Evolutionary conservation across 1,140 invertebrate species (phyloP), one percentile per base, ranked within the genome.

Genomic region (Mercenaria mercenaria): DNA sequence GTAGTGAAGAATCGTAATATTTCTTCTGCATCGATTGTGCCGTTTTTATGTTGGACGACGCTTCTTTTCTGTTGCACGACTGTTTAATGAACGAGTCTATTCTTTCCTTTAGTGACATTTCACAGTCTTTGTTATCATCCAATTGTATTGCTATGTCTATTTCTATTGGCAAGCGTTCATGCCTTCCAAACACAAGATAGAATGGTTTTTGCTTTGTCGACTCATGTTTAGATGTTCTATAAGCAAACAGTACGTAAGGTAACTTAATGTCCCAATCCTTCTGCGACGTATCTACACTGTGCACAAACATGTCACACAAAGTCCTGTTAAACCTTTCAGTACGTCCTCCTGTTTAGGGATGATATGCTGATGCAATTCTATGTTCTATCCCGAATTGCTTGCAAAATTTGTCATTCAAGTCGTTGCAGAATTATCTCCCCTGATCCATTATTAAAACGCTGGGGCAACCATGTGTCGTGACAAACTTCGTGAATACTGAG

Each of bases 271-370:
- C 90, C 90, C 90, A 79, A 23, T 86, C 83, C 20, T 72, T 41
- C 8, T 84, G 79, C 11, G 82, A 34, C 20, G 77, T 64, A 67
- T 77, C 69, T 1, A 91, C 85, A 67, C 79, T 69, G 37, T 80
- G 52, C 18, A 39, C 29, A 0, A 93, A 72, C 86, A 89, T 89
- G 1, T 76, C 43, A 37, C 39, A 84, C 8, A 93, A 61, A 37
- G 91, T 93, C 26, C 83, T 59, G 61, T 93, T 92, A 41, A 91
- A 91, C 74, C 93, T 43, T 79, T 93, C 93, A 18, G 87, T 90
- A 61, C 89, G 64, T 26, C 93, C 91, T 52, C 89, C 84, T 34
- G 85, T 81, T 76, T 91, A 81, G 1, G 90, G 93, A 88, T 92
- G 89, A 43, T 90, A 92, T 32, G 93, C 29, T n/a, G 88, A 88